Conservation (phyloP, 2,797 vertebrate genomes). For the Scyliorhinus canicula region DNA sequence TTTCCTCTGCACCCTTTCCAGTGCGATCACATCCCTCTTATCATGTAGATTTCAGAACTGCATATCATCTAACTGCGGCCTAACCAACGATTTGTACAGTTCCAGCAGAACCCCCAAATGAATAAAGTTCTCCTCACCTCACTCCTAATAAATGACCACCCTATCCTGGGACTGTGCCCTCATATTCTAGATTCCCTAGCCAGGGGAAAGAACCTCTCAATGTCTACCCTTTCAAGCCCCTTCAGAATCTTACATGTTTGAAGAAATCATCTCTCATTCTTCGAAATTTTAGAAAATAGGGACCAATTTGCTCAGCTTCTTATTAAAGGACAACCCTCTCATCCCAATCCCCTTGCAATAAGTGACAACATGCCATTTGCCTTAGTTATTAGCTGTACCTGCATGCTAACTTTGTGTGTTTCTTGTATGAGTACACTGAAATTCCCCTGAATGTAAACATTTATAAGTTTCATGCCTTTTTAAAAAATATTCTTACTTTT, state of each 20-base stretch:
- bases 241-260: background rate
- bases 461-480: too few species aligned
- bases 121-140: background rate
- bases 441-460: too few species aligned
- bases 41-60: too few species aligned
- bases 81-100: too few species aligned
- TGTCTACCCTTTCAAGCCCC: background rate
- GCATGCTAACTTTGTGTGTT: background rate
- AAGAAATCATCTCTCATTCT: background rate
- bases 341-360: background rate
- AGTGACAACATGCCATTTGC: background rate
- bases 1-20: too few species aligned
- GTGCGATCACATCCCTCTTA: too few species aligned
- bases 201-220: background rate
- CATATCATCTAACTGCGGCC: too few species aligned
- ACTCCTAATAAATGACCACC: background rate
- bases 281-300: background rate
- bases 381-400: background rate
- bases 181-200: background rate
- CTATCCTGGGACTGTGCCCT: background rate
- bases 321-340: background rate
- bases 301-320: background rate
- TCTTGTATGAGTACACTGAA: background rate
- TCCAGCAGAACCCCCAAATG: too few species aligned
- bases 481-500: too few species aligned